phyloP scores from a whole-genome alignment of 2,113 vertebrate genomes.

The Actenoides lindsayi region DNA sequence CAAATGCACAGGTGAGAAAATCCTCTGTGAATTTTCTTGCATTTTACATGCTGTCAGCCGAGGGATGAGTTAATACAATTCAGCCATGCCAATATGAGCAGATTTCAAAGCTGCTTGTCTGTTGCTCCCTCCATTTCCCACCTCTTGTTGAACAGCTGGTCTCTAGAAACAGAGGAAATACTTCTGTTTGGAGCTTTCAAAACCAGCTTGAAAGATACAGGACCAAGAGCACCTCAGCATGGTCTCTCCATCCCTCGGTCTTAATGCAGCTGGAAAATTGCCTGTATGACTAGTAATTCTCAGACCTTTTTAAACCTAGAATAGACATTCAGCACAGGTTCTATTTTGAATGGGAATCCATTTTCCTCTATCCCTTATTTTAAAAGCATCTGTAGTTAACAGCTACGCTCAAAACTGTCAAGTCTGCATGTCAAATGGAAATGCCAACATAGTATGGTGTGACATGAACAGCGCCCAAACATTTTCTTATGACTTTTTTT shows the following conservation, averaged over 20 bases:
- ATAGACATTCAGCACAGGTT: not conserved
- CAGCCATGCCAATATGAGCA: not conserved
- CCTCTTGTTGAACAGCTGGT: constrained; percentile 40
- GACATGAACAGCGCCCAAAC: not conserved
- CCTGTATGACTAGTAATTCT: not conserved
- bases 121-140: not conserved
- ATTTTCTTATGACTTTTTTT: not conserved
- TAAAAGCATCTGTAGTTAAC: constrained; percentile 45
- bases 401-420: not conserved
- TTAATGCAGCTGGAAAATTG: not conserved
- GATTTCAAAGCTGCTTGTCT: constrained; percentile 23
- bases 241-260: not conserved
- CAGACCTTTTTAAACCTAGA: not conserved
- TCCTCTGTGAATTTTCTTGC: not conserved
- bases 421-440: not conserved
- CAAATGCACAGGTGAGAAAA: not conserved
- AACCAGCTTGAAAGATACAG: constrained; percentile 3
- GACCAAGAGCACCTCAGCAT: not conserved
- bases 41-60: not conserved
- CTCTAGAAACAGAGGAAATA: constrained; percentile 16
- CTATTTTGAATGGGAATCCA: not conserved
- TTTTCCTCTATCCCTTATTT: not conserved
- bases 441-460: constrained; percentile 1
- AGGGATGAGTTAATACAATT: constrained; percentile 10
- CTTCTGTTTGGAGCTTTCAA: constrained; percentile 9